A percentile compares a stretch with the other conserved stretches of the same genome.
These are phyloP conservation scores for Scalopus aquaticus DNA, from an alignment of 2,113 vertebrate genomes.

Conservation along the genomic window DNA sequence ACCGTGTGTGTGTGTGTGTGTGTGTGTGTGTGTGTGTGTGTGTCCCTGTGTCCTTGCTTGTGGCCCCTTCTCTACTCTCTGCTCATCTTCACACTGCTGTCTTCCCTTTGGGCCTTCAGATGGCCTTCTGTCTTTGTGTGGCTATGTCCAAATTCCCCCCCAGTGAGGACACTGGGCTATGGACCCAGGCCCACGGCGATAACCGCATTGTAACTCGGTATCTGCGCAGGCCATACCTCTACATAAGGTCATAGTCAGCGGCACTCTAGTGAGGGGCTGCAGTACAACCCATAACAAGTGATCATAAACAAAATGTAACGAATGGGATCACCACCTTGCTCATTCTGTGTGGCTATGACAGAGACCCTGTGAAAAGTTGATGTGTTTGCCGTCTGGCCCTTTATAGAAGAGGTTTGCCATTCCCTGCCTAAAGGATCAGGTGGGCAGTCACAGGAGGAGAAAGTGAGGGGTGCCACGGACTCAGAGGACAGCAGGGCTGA, in stretches of 20 bases:
- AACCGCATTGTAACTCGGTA: neutral
- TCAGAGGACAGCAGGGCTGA: neutral
- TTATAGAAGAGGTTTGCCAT: neutral
- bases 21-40: no score
- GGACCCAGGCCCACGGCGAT: neutral
- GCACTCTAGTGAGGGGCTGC: neutral
- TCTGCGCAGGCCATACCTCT: neutral
- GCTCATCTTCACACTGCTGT: neutral
- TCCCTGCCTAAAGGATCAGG: neutral
- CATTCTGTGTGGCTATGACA: neutral
- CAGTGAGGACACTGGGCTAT: neutral
- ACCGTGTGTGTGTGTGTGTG: no score
- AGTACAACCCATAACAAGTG: neutral
- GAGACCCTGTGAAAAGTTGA: neutral
- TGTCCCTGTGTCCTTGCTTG: neutral
- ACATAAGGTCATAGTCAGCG: neutral
- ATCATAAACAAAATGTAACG: neutral
- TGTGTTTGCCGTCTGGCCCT: neutral
- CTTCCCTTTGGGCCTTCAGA: neutral
- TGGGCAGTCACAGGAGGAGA: neutral
- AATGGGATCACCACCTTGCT: neutral
- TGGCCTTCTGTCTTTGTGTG: neutral
- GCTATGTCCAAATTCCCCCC: neutral
- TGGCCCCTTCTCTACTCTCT: neutral
- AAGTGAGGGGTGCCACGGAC: accelerated